Evolutionary conservation across 2,113 vertebrate genomes (phyloP), one percentile per base, ranked within the genome.

Genomic region (Erythrocercus mccallii): DNA sequence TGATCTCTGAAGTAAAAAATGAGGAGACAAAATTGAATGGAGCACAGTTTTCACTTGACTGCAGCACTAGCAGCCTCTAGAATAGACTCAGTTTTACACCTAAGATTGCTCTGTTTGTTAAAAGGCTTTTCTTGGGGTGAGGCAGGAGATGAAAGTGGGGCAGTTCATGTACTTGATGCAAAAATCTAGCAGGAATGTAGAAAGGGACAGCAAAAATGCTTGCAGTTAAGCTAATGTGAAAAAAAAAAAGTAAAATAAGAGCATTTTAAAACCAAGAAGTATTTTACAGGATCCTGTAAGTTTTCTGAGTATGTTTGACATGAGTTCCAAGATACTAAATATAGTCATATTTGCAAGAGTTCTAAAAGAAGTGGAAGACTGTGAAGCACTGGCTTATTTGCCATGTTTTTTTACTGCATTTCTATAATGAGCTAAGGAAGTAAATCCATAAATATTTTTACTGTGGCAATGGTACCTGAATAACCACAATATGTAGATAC

Each of bases 21-120:
- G 51, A 95, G 65, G n/a, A 92, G 76, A 90, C 17, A 72, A 70
- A 60, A 70, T 15, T 57, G 74, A 95, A 90, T 5, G 76, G 61
- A 81, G 84, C 61, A 79, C 60, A 88, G 68, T 80, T 88, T 81
- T 92, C 83, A 84, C 35, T 31, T 15, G 42, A 85, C 79, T 66
- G 68, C 84, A 91, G 79, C 1, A 5, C 62, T 82, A 70, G 81
- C 54, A 86, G 73, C 64, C 86, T 57, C 86, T 90, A 94, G 69
- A 90, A 91, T 77, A 92, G 78, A 91, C 54, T 87, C 88, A 72
- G 53, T 83, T 96, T 92, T 94, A 92, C 38, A 94, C 68, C 51
- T 64, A 90, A 45, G 60, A 60, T 27, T 91, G 73, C 66, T 92
- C 42, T 48, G 44, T 78, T 86, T 19, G 2, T 86, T 74, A 92